phyloP scores from a whole-genome alignment of 30 jellyfish, hydroid and myxozoan species.

The Mastigias papua region DNA sequence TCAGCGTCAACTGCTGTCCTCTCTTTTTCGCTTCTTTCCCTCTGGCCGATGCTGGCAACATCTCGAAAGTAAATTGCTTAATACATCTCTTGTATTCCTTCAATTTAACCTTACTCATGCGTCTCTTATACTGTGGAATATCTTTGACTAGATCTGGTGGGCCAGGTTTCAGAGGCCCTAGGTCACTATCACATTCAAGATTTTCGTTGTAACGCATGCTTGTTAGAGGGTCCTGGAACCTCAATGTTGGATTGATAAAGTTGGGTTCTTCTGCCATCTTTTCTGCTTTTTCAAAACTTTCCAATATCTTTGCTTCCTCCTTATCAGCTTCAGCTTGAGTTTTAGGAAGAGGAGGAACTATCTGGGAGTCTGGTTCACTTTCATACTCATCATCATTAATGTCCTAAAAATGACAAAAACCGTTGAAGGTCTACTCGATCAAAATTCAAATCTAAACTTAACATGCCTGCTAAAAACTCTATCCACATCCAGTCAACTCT shows the following conservation, averaged over 20 bases:
- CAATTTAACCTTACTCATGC: slow-evolving; percentile 57
- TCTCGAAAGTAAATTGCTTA: slow-evolving; percentile 83
- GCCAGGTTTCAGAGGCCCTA: slow-evolving; percentile 85
- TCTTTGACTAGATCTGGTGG: slow-evolving; percentile 76
- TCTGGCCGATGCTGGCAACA: slow-evolving; percentile 52
- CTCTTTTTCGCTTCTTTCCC: slow-evolving; percentile 45
- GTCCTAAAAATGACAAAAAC: slow-evolving; percentile 49
- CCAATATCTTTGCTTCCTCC: slow-evolving; percentile 82
- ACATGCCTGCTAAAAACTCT: too few species aligned
- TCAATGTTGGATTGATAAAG: slow-evolving; percentile 58
- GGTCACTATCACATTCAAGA: slow-evolving; percentile 70
- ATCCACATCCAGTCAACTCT: too few species aligned
- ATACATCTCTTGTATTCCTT: slow-evolving; percentile 79
- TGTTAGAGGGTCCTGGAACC: slow-evolving; percentile 93
- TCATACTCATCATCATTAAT: slow-evolving; percentile 70
- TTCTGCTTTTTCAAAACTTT: slow-evolving; percentile 84
- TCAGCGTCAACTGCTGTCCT: slow-evolving; percentile 78
- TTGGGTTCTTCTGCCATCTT: slow-evolving; percentile 77
- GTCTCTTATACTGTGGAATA: slow-evolving; percentile 61
- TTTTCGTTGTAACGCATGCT: slow-evolving; percentile 93
- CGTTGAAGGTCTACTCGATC: neutral
- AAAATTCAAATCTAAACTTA: neutral
- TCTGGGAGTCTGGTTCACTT: slow-evolving; percentile 17
- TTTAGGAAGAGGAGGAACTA: slow-evolving; percentile 60
- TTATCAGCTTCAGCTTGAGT: slow-evolving; percentile 92